Base-by-base conservation (phyloP, 1,140 invertebrate genomes). In the Anastrepha obliqua region DNA sequence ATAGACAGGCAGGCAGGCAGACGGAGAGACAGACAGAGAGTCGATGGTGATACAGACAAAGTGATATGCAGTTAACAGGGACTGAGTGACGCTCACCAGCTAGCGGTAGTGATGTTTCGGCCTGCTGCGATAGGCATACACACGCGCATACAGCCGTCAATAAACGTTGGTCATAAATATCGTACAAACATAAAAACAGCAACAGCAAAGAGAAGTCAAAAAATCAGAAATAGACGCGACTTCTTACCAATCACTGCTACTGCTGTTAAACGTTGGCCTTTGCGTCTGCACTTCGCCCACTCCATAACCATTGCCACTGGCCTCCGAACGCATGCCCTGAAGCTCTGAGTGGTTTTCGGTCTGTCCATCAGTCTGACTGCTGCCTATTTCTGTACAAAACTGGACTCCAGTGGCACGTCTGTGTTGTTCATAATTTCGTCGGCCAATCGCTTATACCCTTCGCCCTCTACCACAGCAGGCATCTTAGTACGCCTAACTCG, bases 81-180 rank as follows among this genome's bases (percentile, higher is more conserved):
- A 62, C 47, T 11, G 17, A 81, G 17, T 29, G 47, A 58, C 17
- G 15, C n/a, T 62, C 4, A 13, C 15, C 29, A 3, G 47, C 74
- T 13, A 47, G 47, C 42, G 44, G 74, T 11, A 20, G 47, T 55
- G 47, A 20, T n/a, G 47, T 20, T 58, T 51, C 17, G 11, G 47
- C n/a, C 60, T 0, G 15, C 74, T 55, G 47, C 51, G 74, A n/a
- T 47, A 81, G 55, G 74, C 74, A 7, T 20, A 42, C 47, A 81
- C 29, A 3, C 47, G n/a, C 8, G n/a, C 20, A 15, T 20, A 17
- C 8, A 67, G 39, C 67, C 47, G 47, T 81, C 47, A 81, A 55
- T 81, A 81, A 7, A 2, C 74, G 8, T 1, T 55, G 51, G 29
- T 47, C 51, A 81, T 81, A 81, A 81, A 81, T 81, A 81, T 81